A percentile compares a stretch with the other conserved stretches of the same genome.
Evolutionary conservation across 1,140 invertebrate genomes (phyloP).

Genomic region (Solenopsis fugax): DNA sequence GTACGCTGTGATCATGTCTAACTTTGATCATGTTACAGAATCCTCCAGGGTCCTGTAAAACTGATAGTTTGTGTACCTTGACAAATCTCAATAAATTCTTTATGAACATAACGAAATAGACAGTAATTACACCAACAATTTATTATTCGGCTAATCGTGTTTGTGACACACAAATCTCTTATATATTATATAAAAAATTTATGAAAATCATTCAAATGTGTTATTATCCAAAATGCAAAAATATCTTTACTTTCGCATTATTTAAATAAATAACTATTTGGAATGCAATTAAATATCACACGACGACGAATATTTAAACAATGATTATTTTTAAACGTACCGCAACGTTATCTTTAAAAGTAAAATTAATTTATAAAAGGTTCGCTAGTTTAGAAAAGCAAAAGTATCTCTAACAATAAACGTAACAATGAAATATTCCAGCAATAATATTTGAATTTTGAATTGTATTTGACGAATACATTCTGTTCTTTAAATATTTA

Average conservation of each 20-base stretch:
- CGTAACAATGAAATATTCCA: neutral
- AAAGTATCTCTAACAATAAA: neutral
- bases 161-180: neutral
- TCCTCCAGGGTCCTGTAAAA: neutral
- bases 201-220: constrained; percentile 2
- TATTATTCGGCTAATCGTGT: neutral
- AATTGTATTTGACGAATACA: neutral
- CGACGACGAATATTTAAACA: neutral
- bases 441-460: neutral
- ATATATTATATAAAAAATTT: neutral
- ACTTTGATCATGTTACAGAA: constrained; percentile 27
- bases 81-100: constrained; percentile 19
- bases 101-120: neutral
- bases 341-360: neutral
- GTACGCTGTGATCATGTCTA: constrained; percentile 27
- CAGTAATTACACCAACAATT: constrained; percentile 11
- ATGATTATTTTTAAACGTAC: neutral
- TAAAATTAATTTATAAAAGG: neutral
- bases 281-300: neutral
- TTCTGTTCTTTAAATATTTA: neutral
- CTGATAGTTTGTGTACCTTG: neutral
- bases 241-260: neutral
- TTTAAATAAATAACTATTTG: neutral
- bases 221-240: constrained; percentile 20
- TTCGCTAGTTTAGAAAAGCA: neutral